phyloP scores from a whole-genome alignment of 2,113 vertebrate species.

The Rhynchomys soricoides region DNA sequence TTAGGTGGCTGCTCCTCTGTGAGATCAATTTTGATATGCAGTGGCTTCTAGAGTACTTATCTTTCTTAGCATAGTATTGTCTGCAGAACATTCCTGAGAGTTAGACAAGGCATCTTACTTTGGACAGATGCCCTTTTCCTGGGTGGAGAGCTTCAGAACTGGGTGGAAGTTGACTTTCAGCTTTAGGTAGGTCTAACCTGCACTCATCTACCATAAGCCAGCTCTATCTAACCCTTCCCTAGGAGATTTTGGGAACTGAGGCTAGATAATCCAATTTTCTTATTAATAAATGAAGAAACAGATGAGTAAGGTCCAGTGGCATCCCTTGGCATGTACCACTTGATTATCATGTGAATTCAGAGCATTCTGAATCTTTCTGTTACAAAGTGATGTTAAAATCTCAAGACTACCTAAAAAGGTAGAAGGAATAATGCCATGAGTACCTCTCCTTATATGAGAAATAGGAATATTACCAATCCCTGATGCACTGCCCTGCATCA shows the following conservation, averaged over 20 bases:
- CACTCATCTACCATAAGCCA: background rate
- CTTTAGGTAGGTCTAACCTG: background rate
- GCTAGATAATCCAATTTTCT: background rate
- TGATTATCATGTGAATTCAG: background rate
- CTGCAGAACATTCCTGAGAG: background rate
- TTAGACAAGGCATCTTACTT: background rate
- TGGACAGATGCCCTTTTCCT: background rate
- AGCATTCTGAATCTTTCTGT: background rate
- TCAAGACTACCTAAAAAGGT: background rate
- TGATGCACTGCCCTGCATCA: background rate
- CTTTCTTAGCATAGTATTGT: too few species aligned
- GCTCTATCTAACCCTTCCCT: background rate
- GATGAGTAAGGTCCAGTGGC: background rate
- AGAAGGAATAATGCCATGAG: background rate
- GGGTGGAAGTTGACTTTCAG: background rate
- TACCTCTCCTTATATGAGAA: background rate
- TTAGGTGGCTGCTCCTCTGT: fast-evolving
- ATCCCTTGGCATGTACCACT: background rate
- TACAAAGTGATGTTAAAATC: background rate
- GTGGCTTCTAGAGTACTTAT: background rate
- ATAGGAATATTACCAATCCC: background rate
- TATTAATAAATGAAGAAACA: background rate
- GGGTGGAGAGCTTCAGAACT: background rate
- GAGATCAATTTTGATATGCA: fast-evolving
- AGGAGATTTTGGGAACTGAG: background rate